Conservation (phyloP, 2,113 vertebrate species). For the Coptodon rendalli region DNA sequence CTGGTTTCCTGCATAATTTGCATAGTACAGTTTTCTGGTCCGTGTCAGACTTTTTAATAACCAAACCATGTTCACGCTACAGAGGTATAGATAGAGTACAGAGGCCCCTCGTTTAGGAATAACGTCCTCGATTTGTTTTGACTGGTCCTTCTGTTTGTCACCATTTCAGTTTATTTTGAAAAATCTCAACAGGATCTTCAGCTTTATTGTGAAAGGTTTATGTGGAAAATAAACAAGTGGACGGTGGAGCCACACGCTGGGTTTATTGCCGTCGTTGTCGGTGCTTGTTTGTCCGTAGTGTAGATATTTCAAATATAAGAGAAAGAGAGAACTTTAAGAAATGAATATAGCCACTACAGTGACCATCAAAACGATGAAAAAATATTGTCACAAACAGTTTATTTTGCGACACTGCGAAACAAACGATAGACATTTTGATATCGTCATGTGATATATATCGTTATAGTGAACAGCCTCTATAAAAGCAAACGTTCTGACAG, state of each 20-base stretch:
- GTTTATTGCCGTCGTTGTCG: not conserved
- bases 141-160: not conserved
- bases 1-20: not conserved
- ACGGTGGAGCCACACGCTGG: not conserved
- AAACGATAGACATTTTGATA: not conserved
- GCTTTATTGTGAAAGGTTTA: not conserved
- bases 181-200: not conserved
- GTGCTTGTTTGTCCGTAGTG: not conserved
- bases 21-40: not conserved
- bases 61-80: not conserved
- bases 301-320: not conserved
- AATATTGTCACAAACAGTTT: not conserved
- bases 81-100: not conserved
- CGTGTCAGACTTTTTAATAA: not conserved
- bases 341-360: not conserved
- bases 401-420: fast-evolving
- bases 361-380: not conserved
- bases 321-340: not conserved
- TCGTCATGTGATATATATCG: not conserved
- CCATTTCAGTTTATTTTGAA: not conserved
- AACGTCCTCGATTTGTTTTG: not conserved
- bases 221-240: not conserved
- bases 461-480: not conserved
- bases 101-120: not conserved
- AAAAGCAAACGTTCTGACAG: not conserved